Conservation (phyloP, 2,888 invertebrate genomes). For the Trypoxylon attenuatum region DNA sequence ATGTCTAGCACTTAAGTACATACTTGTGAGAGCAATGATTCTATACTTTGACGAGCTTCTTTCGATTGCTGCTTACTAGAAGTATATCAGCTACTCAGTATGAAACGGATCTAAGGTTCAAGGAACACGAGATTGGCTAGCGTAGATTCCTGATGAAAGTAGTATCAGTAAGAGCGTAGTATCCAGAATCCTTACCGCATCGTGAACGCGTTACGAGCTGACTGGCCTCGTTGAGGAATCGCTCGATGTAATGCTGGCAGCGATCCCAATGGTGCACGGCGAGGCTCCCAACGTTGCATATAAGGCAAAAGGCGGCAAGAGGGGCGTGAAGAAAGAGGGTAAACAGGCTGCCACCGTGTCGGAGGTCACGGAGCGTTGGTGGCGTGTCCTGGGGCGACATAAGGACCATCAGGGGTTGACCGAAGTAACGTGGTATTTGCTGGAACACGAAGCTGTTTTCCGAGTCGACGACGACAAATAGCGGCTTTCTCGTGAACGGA, state of each 20-base stretch:
- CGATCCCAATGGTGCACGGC: slow-evolving; percentile 93
- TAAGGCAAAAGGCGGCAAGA: slow-evolving; percentile 92
- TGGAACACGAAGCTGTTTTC: slow-evolving; percentile 96
- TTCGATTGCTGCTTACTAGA: no score
- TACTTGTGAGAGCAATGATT: no score
- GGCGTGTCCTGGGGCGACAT: slow-evolving; percentile 96
- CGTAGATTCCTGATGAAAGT: no score
- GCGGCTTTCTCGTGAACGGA: slow-evolving; percentile 93
- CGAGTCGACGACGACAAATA: slow-evolving; percentile 95
- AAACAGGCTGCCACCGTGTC: slow-evolving; percentile 93
- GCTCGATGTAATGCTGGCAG: slow-evolving; percentile 90
- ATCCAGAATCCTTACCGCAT: slow-evolving; percentile 79
- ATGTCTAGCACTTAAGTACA: no score
- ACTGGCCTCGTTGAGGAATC: slow-evolving; percentile 92
- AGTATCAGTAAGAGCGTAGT: slow-evolving; percentile 15
- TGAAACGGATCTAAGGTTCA: no score
- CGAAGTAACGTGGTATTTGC: slow-evolving; percentile 93
- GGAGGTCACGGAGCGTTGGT: slow-evolving; percentile 85
- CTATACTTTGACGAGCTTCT: no score
- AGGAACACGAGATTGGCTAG: no score
- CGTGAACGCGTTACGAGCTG: slow-evolving; percentile 87
- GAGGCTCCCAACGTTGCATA: slow-evolving; percentile 91
- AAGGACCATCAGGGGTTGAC: slow-evolving; percentile 93
- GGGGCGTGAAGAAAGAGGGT: slow-evolving; percentile 97
- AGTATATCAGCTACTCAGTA: no score